Percentiles rank a stretch among this genome's conserved stretches.
These are phyloP conservation scores for Acleris laterana DNA, from an alignment of 2,888 invertebrate genomes.

Conservation along the genomic window DNA sequence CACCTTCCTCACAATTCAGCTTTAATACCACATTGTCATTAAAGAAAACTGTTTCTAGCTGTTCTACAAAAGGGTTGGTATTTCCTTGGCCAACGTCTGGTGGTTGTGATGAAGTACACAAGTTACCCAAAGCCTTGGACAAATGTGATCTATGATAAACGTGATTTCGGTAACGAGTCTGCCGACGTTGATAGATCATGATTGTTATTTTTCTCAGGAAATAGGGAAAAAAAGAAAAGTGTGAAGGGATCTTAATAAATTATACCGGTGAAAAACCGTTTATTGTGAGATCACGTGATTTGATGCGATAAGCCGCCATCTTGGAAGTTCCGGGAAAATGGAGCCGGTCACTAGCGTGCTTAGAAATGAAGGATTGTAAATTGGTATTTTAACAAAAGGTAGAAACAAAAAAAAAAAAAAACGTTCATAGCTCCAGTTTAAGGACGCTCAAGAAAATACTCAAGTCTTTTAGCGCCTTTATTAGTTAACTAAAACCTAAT, in stretches of 20 bases:
- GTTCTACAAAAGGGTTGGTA: slow-evolving; percentile 45
- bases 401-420: background rate
- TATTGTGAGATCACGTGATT: slow-evolving; percentile 81
- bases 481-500: too few relatives aligned
- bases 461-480: too few relatives aligned
- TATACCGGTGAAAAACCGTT: slow-evolving; percentile 78
- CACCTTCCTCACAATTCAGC: slow-evolving; percentile 60
- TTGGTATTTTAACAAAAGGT: slow-evolving; percentile 38
- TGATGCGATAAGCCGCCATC: slow-evolving; percentile 66
- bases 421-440: background rate
- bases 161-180: slow-evolving; percentile 81
- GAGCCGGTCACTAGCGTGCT: slow-evolving; percentile 63
- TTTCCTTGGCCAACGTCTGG: slow-evolving; percentile 38
- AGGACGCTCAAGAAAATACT: background rate
- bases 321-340: slow-evolving; percentile 59
- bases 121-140: slow-evolving; percentile 75
- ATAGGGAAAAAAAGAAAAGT: slow-evolving; percentile 66
- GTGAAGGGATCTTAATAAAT: slow-evolving; percentile 73
- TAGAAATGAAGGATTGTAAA: slow-evolving; percentile 65
- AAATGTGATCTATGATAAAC: slow-evolving; percentile 83
- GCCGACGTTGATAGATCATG: slow-evolving; percentile 69
- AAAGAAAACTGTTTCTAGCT: slow-evolving; percentile 51
- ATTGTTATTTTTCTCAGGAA: slow-evolving; percentile 73
- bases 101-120: slow-evolving; percentile 45
- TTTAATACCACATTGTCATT: slow-evolving; percentile 47